Base-by-base conservation (phyloP, 2,888 invertebrate species). In the Ormia ochracea region DNA sequence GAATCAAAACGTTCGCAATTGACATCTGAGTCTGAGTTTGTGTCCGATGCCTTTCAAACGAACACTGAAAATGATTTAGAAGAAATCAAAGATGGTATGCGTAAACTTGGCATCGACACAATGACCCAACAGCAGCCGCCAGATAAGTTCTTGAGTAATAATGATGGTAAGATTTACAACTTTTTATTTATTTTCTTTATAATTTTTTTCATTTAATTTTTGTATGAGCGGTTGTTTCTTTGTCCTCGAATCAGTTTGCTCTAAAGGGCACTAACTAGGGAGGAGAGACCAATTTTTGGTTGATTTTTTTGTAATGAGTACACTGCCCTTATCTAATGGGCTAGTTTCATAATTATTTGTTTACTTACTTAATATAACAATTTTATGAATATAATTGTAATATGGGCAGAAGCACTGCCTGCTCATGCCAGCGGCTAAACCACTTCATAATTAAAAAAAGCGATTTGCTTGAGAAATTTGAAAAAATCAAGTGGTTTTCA, bases 31-130 rank as follows among this genome's bases (percentile, higher is more conserved):
- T 93, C 93, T 86, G 95, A 95, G 90, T 95, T 95, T 91, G 93
- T 94, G 85, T 94, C 94, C 85, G 95, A 95, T 89, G 92, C 93
- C 86, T 93, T 94, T 90, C 92, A 93, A 89, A 85, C 82, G 56
- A 92, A 92, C 82, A 91, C 92, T 85, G 91, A 91, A 84, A 91
- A 91, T 85, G 94, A 94, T 87, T 90, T 94, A 86, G 93, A 93
- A 86, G 94, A 95, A 89, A 94, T 94, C 81, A 92, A 93, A 86
- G 93, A 94, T 86, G 94, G 94, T 85, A 94, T 95, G 93, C 88
- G 93, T 90, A 93, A 93, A 89, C 91, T 95, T 83, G 93, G 93
- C 83, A 91, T 93, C 87, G 91, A 92, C 85, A 91, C 92, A 69
- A 88, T 91, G 86, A 90, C 88, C 81, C 88, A 90, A 84, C 88